Base-by-base conservation (phyloP, 2,113 vertebrate species). In the Telmatochromis brichardi region DNA sequence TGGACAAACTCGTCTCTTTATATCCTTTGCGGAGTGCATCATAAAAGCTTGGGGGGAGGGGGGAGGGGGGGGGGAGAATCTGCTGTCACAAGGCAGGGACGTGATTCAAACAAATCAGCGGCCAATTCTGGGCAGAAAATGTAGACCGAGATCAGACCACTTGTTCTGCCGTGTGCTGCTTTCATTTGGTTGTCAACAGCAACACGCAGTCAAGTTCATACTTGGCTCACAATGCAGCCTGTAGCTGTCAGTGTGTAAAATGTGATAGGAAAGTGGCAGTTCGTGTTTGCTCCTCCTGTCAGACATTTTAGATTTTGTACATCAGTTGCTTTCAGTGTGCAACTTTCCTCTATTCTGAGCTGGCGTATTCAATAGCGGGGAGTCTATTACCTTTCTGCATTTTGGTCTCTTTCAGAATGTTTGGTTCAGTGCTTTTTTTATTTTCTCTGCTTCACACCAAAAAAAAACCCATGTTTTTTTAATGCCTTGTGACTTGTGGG, bases 101-200 rank as follows among this genome's bases (percentile, higher is more conserved):
- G 28, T 35, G 28, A 80, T 83, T 84, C 60, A 73, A 76, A 82
- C 63, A 58, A 42, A n/a, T 78, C 71, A 50, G 15, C 6, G 9
- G 37, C 47, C 55, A 42, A 23, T 81, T 86, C 37, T 57, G 57
- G 82, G 80, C 35, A 42, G 53, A 71, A 63, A 88, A 84, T 40
- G 81, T 17, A 89, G 84, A 31, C 28, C 71, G 14, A 86, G 83
- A 86, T 91, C 89, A 71, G 80, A 90, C 88, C 82, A 21, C 82
- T 80, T 55, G 65, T 82, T 86, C 76, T 83, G 80, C 87, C 37
- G 68, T 58, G 80, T 90, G 89, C 87, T 81, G 60, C 84, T 90
- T 87, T 85, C 50, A 21, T 90, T 86, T 87, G 92, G 94, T 95
- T 94, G 95, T 94, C 94, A 93, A 90, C 88, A 88, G 95, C 93